Evolutionary conservation across 1,140 invertebrate genomes (phyloP).

Genomic region (Drosophila triauraria): DNA sequence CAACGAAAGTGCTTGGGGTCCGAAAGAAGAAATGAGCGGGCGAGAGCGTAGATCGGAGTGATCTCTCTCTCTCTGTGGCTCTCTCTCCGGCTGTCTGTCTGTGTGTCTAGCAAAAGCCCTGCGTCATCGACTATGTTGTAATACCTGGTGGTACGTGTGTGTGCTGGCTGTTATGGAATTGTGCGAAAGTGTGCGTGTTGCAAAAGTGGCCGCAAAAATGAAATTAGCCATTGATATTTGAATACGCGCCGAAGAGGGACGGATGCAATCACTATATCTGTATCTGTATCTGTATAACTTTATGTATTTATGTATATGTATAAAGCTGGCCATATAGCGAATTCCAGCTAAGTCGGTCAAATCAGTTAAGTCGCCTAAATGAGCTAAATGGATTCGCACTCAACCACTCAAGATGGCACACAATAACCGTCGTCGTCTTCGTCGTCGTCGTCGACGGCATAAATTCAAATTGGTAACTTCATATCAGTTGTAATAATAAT

Average conservation of each 20-base stretch:
- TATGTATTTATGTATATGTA: background rate
- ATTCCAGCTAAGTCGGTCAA: slow-evolving; percentile 44
- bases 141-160: slow-evolving; percentile 55
- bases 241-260: slow-evolving; percentile 44
- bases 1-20: slow-evolving; percentile 53
- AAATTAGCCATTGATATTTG: slow-evolving; percentile 63
- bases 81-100: background rate
- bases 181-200: slow-evolving; percentile 59
- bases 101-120: slow-evolving; percentile 62
- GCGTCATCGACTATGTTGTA: slow-evolving; percentile 77
- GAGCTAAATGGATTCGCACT: slow-evolving; percentile 37
- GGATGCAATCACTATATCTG: slow-evolving; percentile 36
- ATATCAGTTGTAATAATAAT: slow-evolving; percentile 3
- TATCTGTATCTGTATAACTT: background rate
- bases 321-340: slow-evolving; percentile 19
- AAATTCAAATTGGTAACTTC: slow-evolving; percentile 8
- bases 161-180: slow-evolving; percentile 43
- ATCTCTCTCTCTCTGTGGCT: background rate
- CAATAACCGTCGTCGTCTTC: slow-evolving; percentile 8
- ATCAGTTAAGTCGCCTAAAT: slow-evolving; percentile 36
- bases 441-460: slow-evolving; percentile 6
- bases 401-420: slow-evolving; percentile 22
- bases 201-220: slow-evolving; percentile 77
- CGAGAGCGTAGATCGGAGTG: background rate
- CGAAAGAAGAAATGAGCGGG: slow-evolving; percentile 14